A percentile compares a stretch with the other conserved stretches of the same genome.
Conservation (phyloP, 1,140 invertebrate species). For the Drosophila mauritiana region DNA sequence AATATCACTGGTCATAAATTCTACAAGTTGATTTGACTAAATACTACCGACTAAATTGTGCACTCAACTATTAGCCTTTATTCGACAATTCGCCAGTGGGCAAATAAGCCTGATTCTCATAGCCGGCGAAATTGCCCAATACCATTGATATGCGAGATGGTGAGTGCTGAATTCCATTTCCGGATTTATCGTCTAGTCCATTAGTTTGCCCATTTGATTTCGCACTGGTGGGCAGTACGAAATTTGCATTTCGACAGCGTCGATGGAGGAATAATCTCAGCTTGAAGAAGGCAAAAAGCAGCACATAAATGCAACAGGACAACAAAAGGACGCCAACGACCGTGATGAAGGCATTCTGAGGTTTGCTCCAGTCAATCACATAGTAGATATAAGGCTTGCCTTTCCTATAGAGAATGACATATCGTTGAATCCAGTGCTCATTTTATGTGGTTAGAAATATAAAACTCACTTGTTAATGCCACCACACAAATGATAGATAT, state of each 20-base stretch:
- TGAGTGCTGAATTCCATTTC: slow-evolving; percentile 75
- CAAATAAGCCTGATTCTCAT: slow-evolving; percentile 71
- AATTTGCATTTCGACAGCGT: slow-evolving; percentile 48
- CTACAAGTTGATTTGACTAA: slow-evolving; percentile 57
- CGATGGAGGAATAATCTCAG: slow-evolving; percentile 62
- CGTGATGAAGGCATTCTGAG: slow-evolving; percentile 85
- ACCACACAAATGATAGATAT: slow-evolving; percentile 90
- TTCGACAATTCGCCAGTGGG: slow-evolving; percentile 41
- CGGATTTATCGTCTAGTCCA: slow-evolving; percentile 30
- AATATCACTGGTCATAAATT: slow-evolving; percentile 71
- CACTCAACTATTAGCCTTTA: slow-evolving; percentile 31
- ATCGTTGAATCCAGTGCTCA: too few relatives aligned
- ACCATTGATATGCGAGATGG: slow-evolving; percentile 81
- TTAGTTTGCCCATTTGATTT: slow-evolving; percentile 28
- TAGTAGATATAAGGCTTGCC: slow-evolving; percentile 89
- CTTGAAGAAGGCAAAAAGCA: slow-evolving; percentile 78
- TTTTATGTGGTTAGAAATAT: not conserved
- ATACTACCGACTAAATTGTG: slow-evolving; percentile 1
- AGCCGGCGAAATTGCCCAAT: slow-evolving; percentile 70
- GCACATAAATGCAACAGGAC: slow-evolving; percentile 79
- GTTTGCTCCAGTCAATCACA: slow-evolving; percentile 88
- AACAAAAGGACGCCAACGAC: slow-evolving; percentile 86
- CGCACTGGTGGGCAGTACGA: slow-evolving; percentile 62
- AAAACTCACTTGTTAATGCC: slow-evolving; percentile 87
- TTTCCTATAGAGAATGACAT: slow-evolving; percentile 79